phyloP scores from a whole-genome alignment of 2,888 invertebrate genomes.

The Lasioglossum morio region DNA sequence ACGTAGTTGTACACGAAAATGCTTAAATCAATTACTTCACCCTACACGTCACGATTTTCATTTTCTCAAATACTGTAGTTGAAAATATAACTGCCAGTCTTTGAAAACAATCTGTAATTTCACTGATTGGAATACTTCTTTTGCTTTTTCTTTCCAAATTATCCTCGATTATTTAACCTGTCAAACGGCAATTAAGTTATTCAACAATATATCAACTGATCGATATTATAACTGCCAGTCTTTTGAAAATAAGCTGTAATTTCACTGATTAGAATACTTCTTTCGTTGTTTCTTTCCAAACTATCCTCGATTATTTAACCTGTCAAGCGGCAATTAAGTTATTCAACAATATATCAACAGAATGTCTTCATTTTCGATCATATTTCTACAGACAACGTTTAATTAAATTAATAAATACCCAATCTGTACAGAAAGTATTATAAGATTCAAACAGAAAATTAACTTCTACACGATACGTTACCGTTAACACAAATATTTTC shows the following conservation, averaged over 20 bases:
- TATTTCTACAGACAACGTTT: background rate
- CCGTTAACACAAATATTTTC: background rate
- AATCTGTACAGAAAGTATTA: background rate
- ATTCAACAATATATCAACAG: background rate
- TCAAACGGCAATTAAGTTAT: background rate
- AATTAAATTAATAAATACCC: background rate
- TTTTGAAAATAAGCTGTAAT: background rate
- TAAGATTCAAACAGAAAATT: background rate
- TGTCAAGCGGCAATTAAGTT: background rate
- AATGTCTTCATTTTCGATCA: background rate
- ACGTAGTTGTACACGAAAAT: conserved; percentile 48
- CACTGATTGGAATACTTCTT: conserved; percentile 12
- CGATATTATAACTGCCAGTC: conserved; percentile 15
- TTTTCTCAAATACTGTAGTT: conserved; percentile 11
- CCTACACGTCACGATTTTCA: conserved; percentile 27
- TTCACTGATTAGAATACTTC: no score
- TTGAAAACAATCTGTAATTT: conserved; percentile 23
- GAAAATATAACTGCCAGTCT: conserved; percentile 23
- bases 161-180: background rate
- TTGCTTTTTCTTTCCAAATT: background rate
- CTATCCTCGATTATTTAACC: no score
- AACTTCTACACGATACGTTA: background rate
- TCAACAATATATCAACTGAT: background rate
- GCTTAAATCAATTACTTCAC: conserved; percentile 30
- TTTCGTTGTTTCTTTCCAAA: no score